phyloP scores from a whole-genome alignment of 2,113 vertebrate genomes.

The Tonatia bakeri region DNA sequence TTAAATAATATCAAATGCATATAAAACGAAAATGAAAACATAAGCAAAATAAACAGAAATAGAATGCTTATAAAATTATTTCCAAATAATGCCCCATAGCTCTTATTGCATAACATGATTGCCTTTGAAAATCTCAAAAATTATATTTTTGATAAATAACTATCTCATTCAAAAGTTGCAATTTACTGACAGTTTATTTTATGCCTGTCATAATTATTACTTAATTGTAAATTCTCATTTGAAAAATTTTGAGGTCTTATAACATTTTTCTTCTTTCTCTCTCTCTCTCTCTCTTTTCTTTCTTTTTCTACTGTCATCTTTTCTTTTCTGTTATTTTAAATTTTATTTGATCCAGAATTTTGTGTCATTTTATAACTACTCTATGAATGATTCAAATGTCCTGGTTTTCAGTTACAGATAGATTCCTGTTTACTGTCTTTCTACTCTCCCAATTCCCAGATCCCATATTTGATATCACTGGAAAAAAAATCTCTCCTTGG shows the following conservation, averaged over 20 bases:
- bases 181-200: background rate
- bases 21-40: background rate
- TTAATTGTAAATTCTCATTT: background rate
- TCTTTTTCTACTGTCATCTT: background rate
- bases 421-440: background rate
- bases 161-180: background rate
- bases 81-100: background rate
- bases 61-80: background rate
- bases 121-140: background rate
- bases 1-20: background rate
- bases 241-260: background rate
- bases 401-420: background rate
- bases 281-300: background rate
- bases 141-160: background rate
- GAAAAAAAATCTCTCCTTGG: background rate
- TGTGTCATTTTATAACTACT: background rate
- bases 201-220: background rate
- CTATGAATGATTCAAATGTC: background rate
- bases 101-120: background rate
- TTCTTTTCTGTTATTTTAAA: background rate
- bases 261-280: background rate
- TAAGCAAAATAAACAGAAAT: background rate
- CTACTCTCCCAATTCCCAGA: background rate
- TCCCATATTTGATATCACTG: background rate
- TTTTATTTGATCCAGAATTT: background rate